phyloP scores from a whole-genome alignment of 2,797 vertebrate genomes.

The Dipus sagitta region DNA sequence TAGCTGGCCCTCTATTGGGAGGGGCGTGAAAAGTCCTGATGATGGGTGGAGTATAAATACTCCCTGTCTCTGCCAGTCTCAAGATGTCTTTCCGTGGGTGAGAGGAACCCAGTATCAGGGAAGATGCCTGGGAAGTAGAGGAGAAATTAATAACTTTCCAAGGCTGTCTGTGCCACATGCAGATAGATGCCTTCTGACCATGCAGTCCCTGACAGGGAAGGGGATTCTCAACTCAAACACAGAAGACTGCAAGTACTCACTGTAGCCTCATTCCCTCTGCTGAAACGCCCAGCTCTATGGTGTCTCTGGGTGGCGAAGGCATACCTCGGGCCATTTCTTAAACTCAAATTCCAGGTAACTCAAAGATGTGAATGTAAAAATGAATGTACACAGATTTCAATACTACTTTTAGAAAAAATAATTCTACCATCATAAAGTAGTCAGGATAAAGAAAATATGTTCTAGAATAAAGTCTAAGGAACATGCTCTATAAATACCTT shows the following conservation, averaged over 20 bases:
- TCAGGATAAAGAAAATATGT: slow-evolving; percentile 38
- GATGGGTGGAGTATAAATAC: too few relatives aligned
- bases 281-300: not conserved
- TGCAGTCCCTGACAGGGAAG: not conserved
- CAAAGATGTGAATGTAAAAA: slow-evolving; percentile 28
- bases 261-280: not conserved
- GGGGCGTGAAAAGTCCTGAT: not conserved
- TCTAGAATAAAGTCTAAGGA: slow-evolving; percentile 35
- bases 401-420: slow-evolving; percentile 36
- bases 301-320: not conserved
- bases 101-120: not conserved
- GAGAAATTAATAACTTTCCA: not conserved
- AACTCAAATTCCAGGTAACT: slow-evolving; percentile 33
- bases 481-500: not conserved
- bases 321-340: slow-evolving; percentile 10
- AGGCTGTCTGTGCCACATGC: not conserved
- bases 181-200: not conserved
- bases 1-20: not conserved
- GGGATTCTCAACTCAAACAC: not conserved
- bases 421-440: not conserved
- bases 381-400: not conserved
- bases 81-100: not conserved
- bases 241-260: not conserved
- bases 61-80: not conserved
- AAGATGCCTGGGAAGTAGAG: not conserved